phyloP scores from a whole-genome alignment of 2,797 vertebrate genomes.

The Gymnodraco acuticeps region DNA sequence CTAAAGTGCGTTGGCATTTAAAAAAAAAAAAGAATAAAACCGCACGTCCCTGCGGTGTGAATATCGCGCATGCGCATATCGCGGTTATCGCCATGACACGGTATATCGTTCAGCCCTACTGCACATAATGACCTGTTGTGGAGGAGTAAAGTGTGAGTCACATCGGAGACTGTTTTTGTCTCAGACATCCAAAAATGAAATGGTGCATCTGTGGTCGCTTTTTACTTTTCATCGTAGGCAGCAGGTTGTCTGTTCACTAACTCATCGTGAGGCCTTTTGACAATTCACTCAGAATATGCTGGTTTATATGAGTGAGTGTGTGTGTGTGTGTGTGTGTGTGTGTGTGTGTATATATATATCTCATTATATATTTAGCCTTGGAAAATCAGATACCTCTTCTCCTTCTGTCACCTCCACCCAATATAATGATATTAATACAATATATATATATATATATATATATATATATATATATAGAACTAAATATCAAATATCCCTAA shows the following conservation, averaged over 20 bases:
- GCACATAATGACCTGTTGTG: constrained; percentile 9
- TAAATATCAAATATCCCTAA: not conserved
- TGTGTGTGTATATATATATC: too few species aligned
- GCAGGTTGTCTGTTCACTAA: constrained; percentile 34
- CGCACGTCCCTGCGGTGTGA: too few species aligned
- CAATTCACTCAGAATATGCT: not conserved
- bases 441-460: too few species aligned
- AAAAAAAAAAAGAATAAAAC: too few species aligned
- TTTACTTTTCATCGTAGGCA: constrained; percentile 18
- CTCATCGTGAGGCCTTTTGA: constrained; percentile 13
- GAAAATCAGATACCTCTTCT: not conserved
- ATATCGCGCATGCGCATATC: too few species aligned
- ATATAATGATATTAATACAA: not conserved
- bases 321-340: too few species aligned
- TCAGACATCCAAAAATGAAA: constrained; percentile 17
- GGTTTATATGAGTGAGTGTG: not conserved
- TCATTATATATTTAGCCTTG: too few species aligned
- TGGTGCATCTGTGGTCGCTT: constrained; percentile 20
- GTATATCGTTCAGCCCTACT: too few species aligned
- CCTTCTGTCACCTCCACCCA: not conserved
- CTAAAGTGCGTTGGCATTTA: too few species aligned
- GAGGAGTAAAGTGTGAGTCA: constrained; percentile 31
- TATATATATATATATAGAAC: too few species aligned
- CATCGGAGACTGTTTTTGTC: constrained; percentile 19
- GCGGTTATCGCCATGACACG: too few species aligned